Evolutionary conservation across 2,888 invertebrate species (phyloP).

Genomic region (Chrysodeixis includens): DNA sequence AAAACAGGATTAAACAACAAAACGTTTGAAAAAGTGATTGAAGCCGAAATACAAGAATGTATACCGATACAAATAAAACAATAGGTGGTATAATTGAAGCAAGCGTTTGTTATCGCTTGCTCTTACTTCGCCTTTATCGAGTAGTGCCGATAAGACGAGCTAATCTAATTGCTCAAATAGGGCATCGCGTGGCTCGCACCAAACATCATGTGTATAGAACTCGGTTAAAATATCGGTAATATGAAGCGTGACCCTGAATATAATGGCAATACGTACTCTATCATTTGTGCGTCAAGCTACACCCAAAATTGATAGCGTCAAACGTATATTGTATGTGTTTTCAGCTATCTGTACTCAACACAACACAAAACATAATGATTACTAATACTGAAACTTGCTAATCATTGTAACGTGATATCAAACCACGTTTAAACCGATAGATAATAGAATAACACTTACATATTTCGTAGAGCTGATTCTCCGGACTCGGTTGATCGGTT

Average conservation of each 20-base stretch:
- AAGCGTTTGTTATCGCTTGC: constrained; percentile 42
- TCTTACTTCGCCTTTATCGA: constrained; percentile 40
- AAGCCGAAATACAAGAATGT: constrained; percentile 10
- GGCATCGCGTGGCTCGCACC: constrained; percentile 36
- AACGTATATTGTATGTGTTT: neutral
- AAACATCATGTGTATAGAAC: neutral
- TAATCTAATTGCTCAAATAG: constrained; percentile 57
- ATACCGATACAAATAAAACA: constrained; percentile 9
- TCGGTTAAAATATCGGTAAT: neutral
- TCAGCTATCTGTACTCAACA: neutral
- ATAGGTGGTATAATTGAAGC: constrained; percentile 16
- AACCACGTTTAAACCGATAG: constrained; percentile 36
- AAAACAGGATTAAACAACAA: neutral
- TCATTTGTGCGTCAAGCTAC: neutral
- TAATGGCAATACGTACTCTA: neutral
- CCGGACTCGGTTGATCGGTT: constrained; percentile 77
- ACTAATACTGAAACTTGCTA: constrained; percentile 31
- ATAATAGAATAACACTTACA: constrained; percentile 77
- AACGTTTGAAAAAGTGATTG: neutral
- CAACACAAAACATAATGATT: constrained; percentile 32
- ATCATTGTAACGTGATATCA: constrained; percentile 41
- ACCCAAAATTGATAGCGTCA: neutral
- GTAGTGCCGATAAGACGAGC: constrained; percentile 45
- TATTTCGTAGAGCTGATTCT: constrained; percentile 87
- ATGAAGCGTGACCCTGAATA: neutral